Base-by-base conservation (phyloP, 2,113 vertebrate genomes). In the Panthera uncia region DNA sequence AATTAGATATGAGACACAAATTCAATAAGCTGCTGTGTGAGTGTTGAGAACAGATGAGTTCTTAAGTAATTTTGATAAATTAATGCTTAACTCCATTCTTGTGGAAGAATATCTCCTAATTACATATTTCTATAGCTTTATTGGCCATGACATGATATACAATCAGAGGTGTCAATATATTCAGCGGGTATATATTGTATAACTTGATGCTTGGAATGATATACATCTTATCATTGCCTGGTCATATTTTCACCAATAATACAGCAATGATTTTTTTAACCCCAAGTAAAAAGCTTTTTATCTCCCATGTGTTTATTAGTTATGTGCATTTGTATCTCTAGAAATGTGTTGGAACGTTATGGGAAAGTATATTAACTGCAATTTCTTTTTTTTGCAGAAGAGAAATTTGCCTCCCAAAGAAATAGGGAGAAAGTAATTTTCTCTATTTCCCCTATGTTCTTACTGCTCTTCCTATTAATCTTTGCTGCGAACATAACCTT, bases 41-140 rank as follows among this genome's bases (percentile, higher is more conserved):
- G 18, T 94, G 89, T 57, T 29, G 82, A 97, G 79, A 41, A 89
- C 79, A 98, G 97, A 96, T 6, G 4, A 88, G 80, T 97, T 87
- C 91, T 97, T 96, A 98, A 98, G 91, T 41, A 97, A 98, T 89
- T 91, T 93, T 1, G 9, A 98, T 89, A 85, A 98, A 95, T 91
- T 95, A 97, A 96, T 83, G 94, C 74, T 94, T 93, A 93, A 55
- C 76, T 97, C 91, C 69, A 45, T 94, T 97, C 95, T 80, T 80
- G 11, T 92, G 89, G 93, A 91, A 96, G 85, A 94, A 80, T 96
- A 94, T 97, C 73, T 84, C 73, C 95, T 95, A 97, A 98, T 98
- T 97, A 90, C 33, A 94, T 41, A 89, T 89, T 97, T 98, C 95
- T 95, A 95, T 97, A 93, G 94, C 57, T 97, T 93, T 91, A 97